Base-by-base conservation (phyloP, 92 coral and sea anemone species). In the Heliopora coerulea region DNA sequence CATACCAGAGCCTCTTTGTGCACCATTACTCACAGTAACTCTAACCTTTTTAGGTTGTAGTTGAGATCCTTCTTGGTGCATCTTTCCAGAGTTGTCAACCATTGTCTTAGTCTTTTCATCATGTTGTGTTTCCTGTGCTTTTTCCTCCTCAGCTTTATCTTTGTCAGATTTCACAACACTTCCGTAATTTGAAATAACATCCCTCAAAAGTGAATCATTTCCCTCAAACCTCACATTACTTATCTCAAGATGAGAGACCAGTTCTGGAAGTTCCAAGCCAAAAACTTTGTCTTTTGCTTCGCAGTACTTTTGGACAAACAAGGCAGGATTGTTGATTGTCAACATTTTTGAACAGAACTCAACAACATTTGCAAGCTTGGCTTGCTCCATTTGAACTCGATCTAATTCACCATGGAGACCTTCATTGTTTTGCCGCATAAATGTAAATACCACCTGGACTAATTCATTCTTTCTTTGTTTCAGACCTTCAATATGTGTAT, bases 111-210 rank as follows among this genome's bases (percentile, higher is more conserved):
- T 46, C n/a, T 8, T 46, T 46, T 15, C 52, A 46, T 56, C 30
- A 23, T 58, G 32, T 21, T 32, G 44, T 5, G 44, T 50, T 10
- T 26, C 11, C 21, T 1, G 8, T 28, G 41, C 30, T 21, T 70
- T 44, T 67, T 67, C 44, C 48, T 70, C 77, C 11, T 33, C n/a
- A 2, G 17, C 18, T 18, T 18, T 42, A 52, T 48, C 35, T 44
- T 25, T 50, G 59, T n/a, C n/a, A 49, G 1, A 46, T 5, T 37
- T 9, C 11, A 54, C 30, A 49, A 70, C 30, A 12, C 5, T 35
- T 1, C 77, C 77, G 37, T 49, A 70, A 54, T 21, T 70, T 33
- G 63, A 52, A 13, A 70, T 54, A 40, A 70, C 77, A 19, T 70
- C 77, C 4, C 27, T 54, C 77, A 70, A 54, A 57, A 70, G 42